Base-by-base conservation (phyloP, 2,888 invertebrate species). In the Chouioia cunea region DNA sequence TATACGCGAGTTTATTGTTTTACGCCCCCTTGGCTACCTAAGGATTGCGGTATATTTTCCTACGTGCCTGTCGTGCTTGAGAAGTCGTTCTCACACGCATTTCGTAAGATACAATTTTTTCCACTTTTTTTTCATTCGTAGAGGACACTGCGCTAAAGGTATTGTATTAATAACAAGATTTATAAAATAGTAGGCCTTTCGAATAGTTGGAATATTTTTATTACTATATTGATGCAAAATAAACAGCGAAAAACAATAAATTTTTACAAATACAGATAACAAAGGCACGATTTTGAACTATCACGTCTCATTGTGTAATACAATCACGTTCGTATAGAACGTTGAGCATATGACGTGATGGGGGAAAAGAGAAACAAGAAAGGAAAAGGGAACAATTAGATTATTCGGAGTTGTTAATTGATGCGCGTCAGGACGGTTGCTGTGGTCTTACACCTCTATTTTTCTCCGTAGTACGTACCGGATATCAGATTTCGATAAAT, bases 321-420 rank as follows among this genome's bases (percentile, higher is more conserved):
- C 74, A 77, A 77, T 77, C 74, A 74, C 70, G 60, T 18, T 53
- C 63, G 75, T 72, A 76, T 10, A 10, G 36, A 36, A 36, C 10
- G 36, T 10, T 36, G 36, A 36, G 36, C 75, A 70, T 68, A 66
- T 52, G 69, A 52, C 65, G 73, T 53, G 73, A 47, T 62, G 36
- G 56, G 66, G 70, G 68, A 27, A 27, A 27, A 27, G 6, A 27
- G 6, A 27, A 27, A 27, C 3, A 27, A 27, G 62, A 23, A 56
- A 15, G 36, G 0, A 20, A 52, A 64, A 63, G 73, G 63, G 66
- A 71, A 77, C 78, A 74, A 79, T 79, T 78, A 78, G 75, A 78
- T 76, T 76, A 57, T 64, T 66, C 54, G 4, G 15, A 36, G 8
- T 36, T 73, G 73, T 73, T 78, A 78, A 79, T 79, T 77, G 76